A percentile compares a stretch with the other conserved stretches of the same genome.
phyloP scores from a whole-genome alignment of 2,888 invertebrate genomes.

The Aporophyla lueneburgensis region DNA sequence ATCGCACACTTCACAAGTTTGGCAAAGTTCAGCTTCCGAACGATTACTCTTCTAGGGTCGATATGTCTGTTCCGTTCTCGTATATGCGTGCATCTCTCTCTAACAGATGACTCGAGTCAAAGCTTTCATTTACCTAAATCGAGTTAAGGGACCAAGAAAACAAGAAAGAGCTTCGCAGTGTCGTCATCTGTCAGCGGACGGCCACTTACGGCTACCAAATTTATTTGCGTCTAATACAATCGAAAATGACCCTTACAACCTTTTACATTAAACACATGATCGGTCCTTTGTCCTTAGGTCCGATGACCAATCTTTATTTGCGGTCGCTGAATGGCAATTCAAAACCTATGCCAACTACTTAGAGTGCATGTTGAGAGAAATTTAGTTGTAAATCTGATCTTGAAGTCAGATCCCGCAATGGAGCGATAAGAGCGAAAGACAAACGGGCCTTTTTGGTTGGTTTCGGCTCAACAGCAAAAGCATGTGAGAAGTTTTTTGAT shows the following conservation, averaged over 20 bases:
- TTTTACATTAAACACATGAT: conserved; percentile 54
- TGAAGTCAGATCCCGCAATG: conserved; percentile 77
- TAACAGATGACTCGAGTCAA: conserved; percentile 76
- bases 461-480: conserved; percentile 67
- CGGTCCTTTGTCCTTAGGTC: conserved; percentile 42
- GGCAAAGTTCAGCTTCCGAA: conserved; percentile 68
- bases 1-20: conserved; percentile 61
- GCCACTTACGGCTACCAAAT: conserved; percentile 75
- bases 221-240: conserved; percentile 51
- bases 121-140: conserved; percentile 83
- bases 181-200: conserved; percentile 84
- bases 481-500: conserved; percentile 31
- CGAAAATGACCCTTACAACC: conserved; percentile 65
- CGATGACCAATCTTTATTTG: conserved; percentile 43
- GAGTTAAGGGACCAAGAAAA: conserved; percentile 84
- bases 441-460: conserved; percentile 77
- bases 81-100: conserved; percentile 47
- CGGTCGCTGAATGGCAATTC: conserved; percentile 49
- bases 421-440: conserved; percentile 81
- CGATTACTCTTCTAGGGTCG: conserved; percentile 66
- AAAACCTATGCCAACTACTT: conserved; percentile 39
- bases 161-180: conserved; percentile 83
- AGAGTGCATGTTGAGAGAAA: conserved; percentile 45
- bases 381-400: conserved; percentile 67
- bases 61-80: conserved; percentile 34